Conservation (phyloP, 2,113 vertebrate species). For the Siniperca chuatsi region DNA sequence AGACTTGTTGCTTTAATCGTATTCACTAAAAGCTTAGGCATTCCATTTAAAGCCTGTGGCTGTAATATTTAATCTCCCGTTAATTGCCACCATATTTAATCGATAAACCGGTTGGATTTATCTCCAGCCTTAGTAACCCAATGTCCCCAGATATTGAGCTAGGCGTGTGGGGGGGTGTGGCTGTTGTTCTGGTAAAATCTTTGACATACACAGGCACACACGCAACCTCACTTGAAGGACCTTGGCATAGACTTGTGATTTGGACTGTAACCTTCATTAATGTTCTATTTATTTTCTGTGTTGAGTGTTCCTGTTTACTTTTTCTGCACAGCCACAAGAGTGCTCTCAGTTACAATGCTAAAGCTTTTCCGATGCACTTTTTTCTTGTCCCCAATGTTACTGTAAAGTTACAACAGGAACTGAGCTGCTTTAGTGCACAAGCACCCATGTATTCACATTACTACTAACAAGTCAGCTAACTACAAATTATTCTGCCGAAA, state of each 20-base stretch:
- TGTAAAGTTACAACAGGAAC: not conserved
- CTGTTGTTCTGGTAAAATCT: conserved; percentile 27
- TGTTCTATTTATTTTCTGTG: not conserved
- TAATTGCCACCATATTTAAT: conserved; percentile 26
- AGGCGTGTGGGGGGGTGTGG: conserved; percentile 20
- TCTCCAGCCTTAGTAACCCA: not conserved
- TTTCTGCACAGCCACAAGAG: conserved; percentile 16
- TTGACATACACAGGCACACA: not conserved
- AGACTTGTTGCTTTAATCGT: conserved; percentile 35
- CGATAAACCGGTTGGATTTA: conserved; percentile 12
- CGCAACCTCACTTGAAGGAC: conserved; percentile 24
- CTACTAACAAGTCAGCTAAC: not conserved
- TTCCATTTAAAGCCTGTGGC: not conserved
- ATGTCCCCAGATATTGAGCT: not conserved
- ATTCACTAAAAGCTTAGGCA: not conserved
- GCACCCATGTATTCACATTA: not conserved
- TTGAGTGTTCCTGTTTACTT: conserved; percentile 19
- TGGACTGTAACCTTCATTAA: conserved; percentile 41
- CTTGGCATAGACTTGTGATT: conserved; percentile 32
- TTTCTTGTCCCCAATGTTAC: not conserved
- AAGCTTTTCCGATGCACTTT: not conserved
- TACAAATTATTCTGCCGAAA: not conserved
- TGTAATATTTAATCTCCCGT: conserved; percentile 3
- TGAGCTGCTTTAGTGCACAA: not conserved
- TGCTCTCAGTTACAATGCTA: not conserved